phyloP scores from a whole-genome alignment of 2,113 vertebrate species.

The Aphelocoma coerulescens region DNA sequence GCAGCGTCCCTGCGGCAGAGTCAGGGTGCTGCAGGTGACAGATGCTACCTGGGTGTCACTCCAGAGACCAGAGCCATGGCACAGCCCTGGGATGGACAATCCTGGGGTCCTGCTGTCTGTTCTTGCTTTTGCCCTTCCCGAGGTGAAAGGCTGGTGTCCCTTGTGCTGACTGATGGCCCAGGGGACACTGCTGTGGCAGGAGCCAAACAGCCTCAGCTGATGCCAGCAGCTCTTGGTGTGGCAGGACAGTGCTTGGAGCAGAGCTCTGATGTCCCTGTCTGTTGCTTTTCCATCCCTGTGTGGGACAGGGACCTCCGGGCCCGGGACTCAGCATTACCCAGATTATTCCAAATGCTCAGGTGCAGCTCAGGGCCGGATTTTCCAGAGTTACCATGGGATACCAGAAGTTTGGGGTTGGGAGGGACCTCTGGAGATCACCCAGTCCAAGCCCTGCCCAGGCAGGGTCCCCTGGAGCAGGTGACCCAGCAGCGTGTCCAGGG shows the following conservation, averaged over 20 bases:
- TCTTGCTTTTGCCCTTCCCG: background rate
- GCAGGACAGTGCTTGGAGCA: too few relatives aligned
- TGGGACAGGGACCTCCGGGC: background rate
- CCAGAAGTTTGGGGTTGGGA: fast-evolving
- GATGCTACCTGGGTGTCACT: fast-evolving
- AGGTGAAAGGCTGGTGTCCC: background rate
- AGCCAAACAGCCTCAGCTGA: background rate
- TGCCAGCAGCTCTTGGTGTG: background rate
- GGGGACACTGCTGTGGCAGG: background rate
- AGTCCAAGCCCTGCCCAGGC: background rate
- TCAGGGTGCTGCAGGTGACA: fast-evolving
- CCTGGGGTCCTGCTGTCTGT: background rate
- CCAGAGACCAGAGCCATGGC: background rate
- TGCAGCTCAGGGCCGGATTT: background rate
- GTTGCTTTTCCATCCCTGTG: fast-evolving
- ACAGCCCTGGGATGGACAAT: background rate
- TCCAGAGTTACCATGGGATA: background rate
- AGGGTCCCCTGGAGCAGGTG: background rate
- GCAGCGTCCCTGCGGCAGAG: background rate
- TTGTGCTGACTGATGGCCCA: fast-evolving
- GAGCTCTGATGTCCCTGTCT: fast-evolving
- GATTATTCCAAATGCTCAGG: background rate
- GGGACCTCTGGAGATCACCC: background rate
- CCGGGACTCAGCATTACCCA: fast-evolving
- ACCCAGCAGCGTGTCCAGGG: background rate